These are phyloP conservation scores for Xiphophorus couchianus DNA, from an alignment of 2,113 vertebrate species.

Conservation along the genomic window DNA sequence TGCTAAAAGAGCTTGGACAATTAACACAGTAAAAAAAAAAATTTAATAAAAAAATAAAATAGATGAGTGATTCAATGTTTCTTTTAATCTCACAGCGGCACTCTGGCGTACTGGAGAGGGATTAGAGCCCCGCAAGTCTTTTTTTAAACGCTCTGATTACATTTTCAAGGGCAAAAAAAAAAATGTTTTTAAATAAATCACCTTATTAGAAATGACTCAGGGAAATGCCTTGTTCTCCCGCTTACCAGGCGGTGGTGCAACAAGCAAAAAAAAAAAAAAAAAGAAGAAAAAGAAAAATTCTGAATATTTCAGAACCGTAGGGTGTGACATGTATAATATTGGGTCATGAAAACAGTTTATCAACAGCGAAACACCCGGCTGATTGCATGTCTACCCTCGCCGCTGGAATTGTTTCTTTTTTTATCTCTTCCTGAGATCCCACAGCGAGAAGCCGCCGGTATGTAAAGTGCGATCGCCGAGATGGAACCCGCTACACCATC, in stretches of 20 bases:
- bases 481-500: conserved; percentile 29
- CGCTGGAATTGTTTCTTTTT: conserved; percentile 41
- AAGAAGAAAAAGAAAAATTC: background rate
- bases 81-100: conserved; percentile 32
- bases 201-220: conserved; percentile 54
- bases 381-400: conserved; percentile 27
- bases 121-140: conserved; percentile 48
- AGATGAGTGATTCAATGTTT: conserved; percentile 37
- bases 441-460: conserved; percentile 39
- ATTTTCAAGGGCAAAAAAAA: conserved; percentile 62
- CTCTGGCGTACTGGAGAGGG: conserved; percentile 40
- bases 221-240: conserved; percentile 43
- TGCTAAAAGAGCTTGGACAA: conserved; percentile 39
- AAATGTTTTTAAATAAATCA: too few relatives aligned
- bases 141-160: conserved; percentile 61
- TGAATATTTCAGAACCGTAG: conserved; percentile 33
- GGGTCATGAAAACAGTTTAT: conserved; percentile 56
- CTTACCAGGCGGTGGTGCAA: conserved; percentile 4
- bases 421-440: conserved; percentile 42
- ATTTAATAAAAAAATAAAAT: background rate
- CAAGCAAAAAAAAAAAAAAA: too few relatives aligned
- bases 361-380: conserved; percentile 18
- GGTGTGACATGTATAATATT: conserved; percentile 44
- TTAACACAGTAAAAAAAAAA: conserved; percentile 29
- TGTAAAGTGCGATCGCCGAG: conserved; percentile 42